Evolutionary conservation across 2,113 vertebrate species (phyloP).

Genomic region (cattle (Bos taurus)): ARS-UCD2.0 NC_037335.1:107761501-107762000

Average conservation of each 20-base stretch:
- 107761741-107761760: not conserved
- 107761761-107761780: not conserved
- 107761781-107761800: not conserved
- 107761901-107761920: not conserved
- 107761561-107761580: slow-evolving; percentile 46
- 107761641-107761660: not conserved
- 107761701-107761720: not conserved
- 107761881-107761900: not conserved
- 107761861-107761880: not conserved
- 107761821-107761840: not conserved
- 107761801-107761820: not conserved
- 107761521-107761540: slow-evolving; percentile 52
- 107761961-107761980: not conserved
- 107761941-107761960: not conserved
- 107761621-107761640: not conserved
- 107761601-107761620: slow-evolving; percentile 35
- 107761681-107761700: not conserved
- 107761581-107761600: slow-evolving; percentile 59
- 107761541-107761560: slow-evolving; percentile 27
- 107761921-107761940: not conserved
- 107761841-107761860: not conserved
- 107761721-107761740: not conserved
- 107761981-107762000: not conserved
- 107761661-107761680: not conserved
- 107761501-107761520: slow-evolving; percentile 46